phyloP scores from a whole-genome alignment of 2,888 invertebrate genomes.

The Drosophila cracens region DNA sequence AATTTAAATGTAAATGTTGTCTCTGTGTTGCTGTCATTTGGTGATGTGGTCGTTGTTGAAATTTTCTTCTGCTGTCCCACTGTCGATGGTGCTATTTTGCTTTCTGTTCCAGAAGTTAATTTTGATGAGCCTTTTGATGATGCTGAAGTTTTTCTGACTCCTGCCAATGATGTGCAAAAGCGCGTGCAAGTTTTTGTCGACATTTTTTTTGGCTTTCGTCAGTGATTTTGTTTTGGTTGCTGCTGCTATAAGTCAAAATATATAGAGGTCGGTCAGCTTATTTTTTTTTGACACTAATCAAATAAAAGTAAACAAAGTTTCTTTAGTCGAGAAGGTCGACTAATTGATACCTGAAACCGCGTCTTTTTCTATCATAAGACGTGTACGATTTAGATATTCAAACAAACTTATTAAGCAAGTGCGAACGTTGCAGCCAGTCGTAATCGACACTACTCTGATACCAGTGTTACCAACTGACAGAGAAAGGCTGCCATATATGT shows the following conservation, averaged over 20 bases:
- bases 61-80: conserved; percentile 40
- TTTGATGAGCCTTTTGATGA: conserved; percentile 42
- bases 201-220: conserved; percentile 62
- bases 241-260: conserved; percentile 28
- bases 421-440: no score
- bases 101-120: conserved; percentile 55
- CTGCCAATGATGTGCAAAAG: conserved; percentile 72
- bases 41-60: conserved; percentile 36
- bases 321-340: background rate
- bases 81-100: conserved; percentile 41
- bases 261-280: background rate
- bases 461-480: background rate
- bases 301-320: background rate
- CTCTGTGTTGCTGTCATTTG: conserved; percentile 70
- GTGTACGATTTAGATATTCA: background rate
- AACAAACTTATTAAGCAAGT: background rate
- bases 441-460: background rate
- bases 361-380: background rate
- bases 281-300: background rate
- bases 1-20: conserved; percentile 79
- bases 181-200: conserved; percentile 83
- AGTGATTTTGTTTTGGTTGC: conserved; percentile 1
- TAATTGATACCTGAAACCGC: background rate
- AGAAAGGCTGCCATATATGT: background rate
- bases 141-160: conserved; percentile 3